phyloP scores from a whole-genome alignment of 2,888 invertebrate species.

The Clostera curtula region DNA sequence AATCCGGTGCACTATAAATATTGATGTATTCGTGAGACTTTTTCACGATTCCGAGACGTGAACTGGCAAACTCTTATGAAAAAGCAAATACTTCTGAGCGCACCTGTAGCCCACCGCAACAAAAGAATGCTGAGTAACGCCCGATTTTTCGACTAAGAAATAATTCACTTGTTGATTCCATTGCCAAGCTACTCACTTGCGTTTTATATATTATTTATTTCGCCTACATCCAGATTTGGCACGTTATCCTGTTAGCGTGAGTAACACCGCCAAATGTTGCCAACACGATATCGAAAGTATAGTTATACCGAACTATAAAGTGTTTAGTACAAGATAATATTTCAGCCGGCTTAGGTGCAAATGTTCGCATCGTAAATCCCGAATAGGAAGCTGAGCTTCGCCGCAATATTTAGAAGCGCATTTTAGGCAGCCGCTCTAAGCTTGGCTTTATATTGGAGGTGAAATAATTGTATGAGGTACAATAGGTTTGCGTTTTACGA shows the following conservation, averaged over 20 bases:
- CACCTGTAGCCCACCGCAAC: slow-evolving; percentile 57
- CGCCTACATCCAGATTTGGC: slow-evolving; percentile 30
- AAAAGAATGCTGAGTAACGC: slow-evolving; percentile 58
- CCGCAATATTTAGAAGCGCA: slow-evolving; percentile 50
- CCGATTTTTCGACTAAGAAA: slow-evolving; percentile 61
- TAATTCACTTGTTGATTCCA: slow-evolving; percentile 66
- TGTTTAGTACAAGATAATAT: slow-evolving; percentile 29
- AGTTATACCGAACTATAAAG: slow-evolving; percentile 3
- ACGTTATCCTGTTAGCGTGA: slow-evolving; percentile 26
- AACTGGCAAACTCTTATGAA: slow-evolving; percentile 35
- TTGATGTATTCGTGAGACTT: slow-evolving; percentile 26
- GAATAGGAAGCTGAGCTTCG: slow-evolving; percentile 46
- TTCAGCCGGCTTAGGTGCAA: slow-evolving; percentile 39
- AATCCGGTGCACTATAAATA: slow-evolving; percentile 27
- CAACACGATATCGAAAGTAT: neutral
- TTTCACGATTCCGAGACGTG: slow-evolving; percentile 23
- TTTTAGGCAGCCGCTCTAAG: slow-evolving; percentile 37
- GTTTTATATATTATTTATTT: slow-evolving; percentile 47
- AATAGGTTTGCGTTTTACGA: slow-evolving; percentile 41
- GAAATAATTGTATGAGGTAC: slow-evolving; percentile 49
- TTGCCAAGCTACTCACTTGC: slow-evolving; percentile 37
- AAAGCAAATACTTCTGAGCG: slow-evolving; percentile 42
- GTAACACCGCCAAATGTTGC: slow-evolving; percentile 7
- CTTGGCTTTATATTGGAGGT: slow-evolving; percentile 46
- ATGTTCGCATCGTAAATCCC: slow-evolving; percentile 52